A percentile compares a stretch with the other conserved stretches of the same genome.
Evolutionary conservation across 2,888 invertebrate species (phyloP).

Genomic region (Cheilosia soror): DNA sequence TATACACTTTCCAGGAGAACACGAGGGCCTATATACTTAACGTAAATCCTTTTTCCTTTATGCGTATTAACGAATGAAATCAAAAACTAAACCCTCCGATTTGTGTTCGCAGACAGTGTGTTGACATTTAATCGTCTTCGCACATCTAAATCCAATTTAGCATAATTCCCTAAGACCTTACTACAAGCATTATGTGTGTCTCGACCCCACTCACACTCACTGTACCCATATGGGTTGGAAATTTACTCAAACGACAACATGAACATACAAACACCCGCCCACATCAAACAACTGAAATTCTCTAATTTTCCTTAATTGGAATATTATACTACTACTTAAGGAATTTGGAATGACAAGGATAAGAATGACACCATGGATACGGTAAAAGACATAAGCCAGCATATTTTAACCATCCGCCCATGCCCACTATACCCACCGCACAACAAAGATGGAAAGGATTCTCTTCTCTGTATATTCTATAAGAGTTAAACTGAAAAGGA

Average conservation of each 20-base stretch:
- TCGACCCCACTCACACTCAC: neutral
- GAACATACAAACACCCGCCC: slow-evolving; percentile 6
- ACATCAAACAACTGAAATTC: slow-evolving; percentile 57
- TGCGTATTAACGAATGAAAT: slow-evolving; percentile 1
- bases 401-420: slow-evolving; percentile 42
- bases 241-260: neutral
- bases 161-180: slow-evolving; percentile 33
- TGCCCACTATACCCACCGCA: neutral
- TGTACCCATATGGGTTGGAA: neutral
- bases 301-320: slow-evolving; percentile 69
- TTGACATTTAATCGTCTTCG: slow-evolving; percentile 53
- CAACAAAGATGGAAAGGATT: slow-evolving; percentile 18
- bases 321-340: slow-evolving; percentile 58
- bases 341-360: slow-evolving; percentile 51
- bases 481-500: slow-evolving; percentile 23
- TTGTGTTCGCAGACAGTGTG: slow-evolving; percentile 17
- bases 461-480: slow-evolving; percentile 11
- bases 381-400: slow-evolving; percentile 30
- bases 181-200: slow-evolving; percentile 14
- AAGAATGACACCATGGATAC: slow-evolving; percentile 29
- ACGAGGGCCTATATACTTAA: neutral
- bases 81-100: slow-evolving; percentile 5
- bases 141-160: slow-evolving; percentile 54
- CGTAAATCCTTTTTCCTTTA: neutral
- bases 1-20: neutral